Base-by-base conservation (phyloP, 2,888 invertebrate species). In the Calephelis perditalis region DNA sequence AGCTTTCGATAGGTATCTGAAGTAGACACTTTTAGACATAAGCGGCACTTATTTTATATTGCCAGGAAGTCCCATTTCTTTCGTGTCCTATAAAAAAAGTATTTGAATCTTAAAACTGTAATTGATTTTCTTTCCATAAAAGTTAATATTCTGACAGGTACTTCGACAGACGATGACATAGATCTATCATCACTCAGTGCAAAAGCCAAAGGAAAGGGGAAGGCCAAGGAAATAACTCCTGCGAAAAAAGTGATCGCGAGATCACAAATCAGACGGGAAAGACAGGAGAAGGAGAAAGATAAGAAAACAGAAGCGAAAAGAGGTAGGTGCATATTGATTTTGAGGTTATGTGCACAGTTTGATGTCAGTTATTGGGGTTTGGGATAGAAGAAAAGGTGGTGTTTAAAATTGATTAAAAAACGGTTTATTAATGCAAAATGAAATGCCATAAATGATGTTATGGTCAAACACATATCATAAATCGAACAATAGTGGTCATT, bases 261-360 rank as follows among this genome's bases (percentile, higher is more conserved):
- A 15, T 6, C 8, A 7, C 40, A 6, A 40, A 40, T 40, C 40
- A 40, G 8, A 40, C 40, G 40, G 40, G 40, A 40, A 40, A 26
- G 26, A 3, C 46, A 58, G 49, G 58, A 62, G 61, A n/a, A 58
- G 47, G 56, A 54, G 49, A 62, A 62, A 35, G 59, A 56, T 37
- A 58, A 36, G 47, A 60, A 46, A 47, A 56, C 58, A 9, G 54
- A 62, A 44, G 60, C 52, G 45, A 66, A 64, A 9, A 67, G 66
- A 68, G 68, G 67, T 68, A 64, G 64, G 68, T 68, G 10, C 15
- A 43, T 44, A 12, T 47, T 37, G 12, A 37, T 36, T 49, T 59
- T 52, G 15, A 54, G 26, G 15, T 44, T 57, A 36, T 45, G 12
- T 45, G 45, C 8, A 9, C 49, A 49, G 49, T 49, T 49, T 49